Evolutionary conservation across 2,113 vertebrate species (phyloP).

Genomic region (Chauna torquata): DNA sequence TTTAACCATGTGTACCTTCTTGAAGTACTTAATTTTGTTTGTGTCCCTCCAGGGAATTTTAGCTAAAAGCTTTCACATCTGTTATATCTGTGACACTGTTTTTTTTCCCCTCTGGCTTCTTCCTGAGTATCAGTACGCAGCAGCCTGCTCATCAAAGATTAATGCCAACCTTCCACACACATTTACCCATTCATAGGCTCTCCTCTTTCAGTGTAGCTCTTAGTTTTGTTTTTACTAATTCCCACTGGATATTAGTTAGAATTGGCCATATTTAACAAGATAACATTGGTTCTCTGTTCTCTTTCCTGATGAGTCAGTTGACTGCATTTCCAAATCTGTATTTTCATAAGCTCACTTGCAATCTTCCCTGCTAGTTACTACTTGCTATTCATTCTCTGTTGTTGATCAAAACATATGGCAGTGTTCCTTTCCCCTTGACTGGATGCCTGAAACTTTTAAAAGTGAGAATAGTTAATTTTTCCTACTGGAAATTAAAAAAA

Average conservation of each 20-base stretch:
- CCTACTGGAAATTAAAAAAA: neutral
- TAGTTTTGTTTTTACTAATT: conserved; percentile 17
- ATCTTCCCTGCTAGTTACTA: conserved; percentile 25
- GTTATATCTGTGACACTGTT: neutral
- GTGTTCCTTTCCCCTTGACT: neutral
- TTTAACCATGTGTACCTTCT: neutral
- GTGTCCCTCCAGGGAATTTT: neutral
- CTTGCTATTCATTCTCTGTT: neutral
- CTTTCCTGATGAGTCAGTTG: neutral
- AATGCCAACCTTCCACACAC: neutral
- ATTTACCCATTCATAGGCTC: neutral
- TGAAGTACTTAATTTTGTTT: neutral
- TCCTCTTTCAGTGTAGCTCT: neutral
- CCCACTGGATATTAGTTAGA: neutral
- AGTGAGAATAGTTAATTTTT: conserved; percentile 1
- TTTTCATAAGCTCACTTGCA: conserved; percentile 13
- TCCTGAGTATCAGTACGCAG: neutral
- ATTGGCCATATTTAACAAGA: neutral
- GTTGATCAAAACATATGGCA: conserved; percentile 11
- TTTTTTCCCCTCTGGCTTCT: neutral
- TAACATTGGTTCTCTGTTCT: neutral
- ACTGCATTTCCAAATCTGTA: neutral
- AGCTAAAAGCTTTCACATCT: neutral
- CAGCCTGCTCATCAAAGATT: conserved; percentile 18
- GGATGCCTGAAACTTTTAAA: neutral